phyloP scores from a whole-genome alignment of 1,140 invertebrate species.

The Daktulosphaira vitifoliae region DNA sequence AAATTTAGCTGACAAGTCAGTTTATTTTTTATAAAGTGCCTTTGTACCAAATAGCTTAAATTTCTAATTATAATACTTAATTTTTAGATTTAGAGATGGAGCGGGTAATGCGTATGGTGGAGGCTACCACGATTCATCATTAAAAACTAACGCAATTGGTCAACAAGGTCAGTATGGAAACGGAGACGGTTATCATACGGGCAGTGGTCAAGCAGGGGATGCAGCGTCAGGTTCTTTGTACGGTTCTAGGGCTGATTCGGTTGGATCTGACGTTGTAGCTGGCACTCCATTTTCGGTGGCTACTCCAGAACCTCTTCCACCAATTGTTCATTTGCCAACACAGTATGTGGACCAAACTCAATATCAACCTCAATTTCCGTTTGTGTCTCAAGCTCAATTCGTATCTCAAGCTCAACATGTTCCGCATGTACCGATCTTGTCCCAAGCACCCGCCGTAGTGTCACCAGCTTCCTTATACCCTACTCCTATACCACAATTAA shows the following conservation, averaged over 20 bases:
- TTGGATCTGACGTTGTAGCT: conserved; percentile 1
- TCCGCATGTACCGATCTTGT: not conserved
- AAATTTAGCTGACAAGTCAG: too few relatives aligned
- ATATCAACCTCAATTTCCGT: not conserved
- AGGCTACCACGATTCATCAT: conserved; percentile 38
- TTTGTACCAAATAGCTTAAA: too few relatives aligned
- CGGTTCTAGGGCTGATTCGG: conserved; percentile 8
- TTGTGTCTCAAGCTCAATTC: not conserved
- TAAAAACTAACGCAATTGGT: conserved; percentile 36
- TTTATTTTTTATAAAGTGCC: too few relatives aligned
- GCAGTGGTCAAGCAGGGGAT: conserved; percentile 9
- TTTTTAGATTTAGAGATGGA: conserved; percentile 36
- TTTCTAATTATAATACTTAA: too few relatives aligned
- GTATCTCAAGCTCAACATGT: not conserved
- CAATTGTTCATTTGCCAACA: not conserved
- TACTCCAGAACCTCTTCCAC: not conserved
- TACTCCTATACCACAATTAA: not conserved
- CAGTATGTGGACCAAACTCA: conserved; percentile 2
- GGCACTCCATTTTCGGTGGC: not conserved
- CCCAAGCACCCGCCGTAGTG: too few relatives aligned
- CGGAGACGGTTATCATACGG: conserved; percentile 28
- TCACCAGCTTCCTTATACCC: not conserved
- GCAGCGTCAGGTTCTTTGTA: not conserved
- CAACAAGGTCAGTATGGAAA: conserved; percentile 37
- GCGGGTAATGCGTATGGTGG: conserved; percentile 38